Evolutionary conservation across 2,113 vertebrate genomes (phyloP), one percentile per base, ranked within the genome.

Genomic region (Notothenia rossii): DNA sequence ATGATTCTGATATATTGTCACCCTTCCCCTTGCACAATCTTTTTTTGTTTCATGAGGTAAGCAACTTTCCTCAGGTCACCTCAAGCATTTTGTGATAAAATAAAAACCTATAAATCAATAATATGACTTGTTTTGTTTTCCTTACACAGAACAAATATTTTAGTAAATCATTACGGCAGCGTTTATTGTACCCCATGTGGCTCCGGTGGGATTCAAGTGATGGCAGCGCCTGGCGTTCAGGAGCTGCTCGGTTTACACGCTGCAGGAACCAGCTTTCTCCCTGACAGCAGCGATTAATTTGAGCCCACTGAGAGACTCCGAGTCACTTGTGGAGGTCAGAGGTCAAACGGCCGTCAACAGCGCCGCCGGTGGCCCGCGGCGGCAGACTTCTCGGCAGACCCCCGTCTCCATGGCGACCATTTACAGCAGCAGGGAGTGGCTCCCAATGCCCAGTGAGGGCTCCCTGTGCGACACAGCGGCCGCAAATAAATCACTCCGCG

Each of bases 401-500:
- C 70, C 4, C 0, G 62, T 87, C 73, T 62, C 86, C 79, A 17
- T n/a, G 72, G 79, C 20, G 18, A 92, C 84, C 83, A 71, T 82
- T 75, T 80, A 75, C 86, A 93, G 82, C 93, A 91, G 93, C 80
- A 7, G 94, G 93, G 85, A 91, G 91, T 88, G 92, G 92, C 91
- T 95, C 92, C 83, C 0, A 81, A 75, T 79, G 48, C 88, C 48
- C 77, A 14, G 85, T 66, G 17, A 10, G 77, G 10, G 40, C 82
- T 10, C 46, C 5, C 10, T 1, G 3, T n/a, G 75, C 2, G 53
- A 65, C 72, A 50, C 59, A 11, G 54, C 40, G 67, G 67, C 65
- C 74, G 7, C 54, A 50, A 53, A 92, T 93, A 86, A 94, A 94
- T 89, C 91, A 79, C 77, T 59, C 40, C 40, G 9, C 0, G 5